A percentile compares a stretch with the other conserved stretches of the same genome.
phyloP scores from a whole-genome alignment of 2,113 vertebrate genomes.

The Cyprinodon brontotheroides region DNA sequence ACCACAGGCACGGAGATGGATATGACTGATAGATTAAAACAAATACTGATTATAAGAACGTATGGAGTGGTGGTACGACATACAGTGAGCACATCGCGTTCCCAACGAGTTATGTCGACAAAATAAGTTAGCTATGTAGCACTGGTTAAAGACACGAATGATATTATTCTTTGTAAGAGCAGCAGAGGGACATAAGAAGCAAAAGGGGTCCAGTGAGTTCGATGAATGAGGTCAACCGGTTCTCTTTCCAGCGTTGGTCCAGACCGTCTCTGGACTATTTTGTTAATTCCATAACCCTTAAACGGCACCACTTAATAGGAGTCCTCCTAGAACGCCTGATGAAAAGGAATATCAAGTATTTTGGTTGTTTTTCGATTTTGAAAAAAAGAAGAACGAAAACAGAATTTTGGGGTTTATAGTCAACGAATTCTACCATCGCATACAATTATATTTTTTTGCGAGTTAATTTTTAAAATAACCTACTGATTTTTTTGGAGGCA shows the following conservation, averaged over 20 bases:
- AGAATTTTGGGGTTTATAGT: background rate
- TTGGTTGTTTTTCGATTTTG: background rate
- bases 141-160: background rate
- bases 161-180: slow-evolving; percentile 22
- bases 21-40: background rate
- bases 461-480: background rate
- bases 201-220: background rate
- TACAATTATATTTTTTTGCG: accelerated
- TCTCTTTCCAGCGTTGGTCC: slow-evolving; percentile 20
- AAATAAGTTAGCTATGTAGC: slow-evolving; percentile 38
- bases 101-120: slow-evolving; percentile 52
- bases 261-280: slow-evolving; percentile 45
- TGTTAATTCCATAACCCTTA: slow-evolving; percentile 44
- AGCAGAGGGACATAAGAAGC: background rate
- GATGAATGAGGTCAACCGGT: background rate
- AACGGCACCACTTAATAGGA: slow-evolving; percentile 47
- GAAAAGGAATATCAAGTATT: background rate
- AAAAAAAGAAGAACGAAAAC: accelerated
- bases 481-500: slow-evolving; percentile 2
- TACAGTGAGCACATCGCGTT: slow-evolving; percentile 53
- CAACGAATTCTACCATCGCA: accelerated
- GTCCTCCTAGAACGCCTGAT: slow-evolving; percentile 51
- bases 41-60: background rate
- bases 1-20: background rate
- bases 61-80: slow-evolving; percentile 1